Percentiles rank a stretch among this genome's conserved stretches.
These are phyloP conservation scores for Drosophila navojoa DNA, from an alignment of 1,140 invertebrate genomes.

Conservation along the genomic window DNA sequence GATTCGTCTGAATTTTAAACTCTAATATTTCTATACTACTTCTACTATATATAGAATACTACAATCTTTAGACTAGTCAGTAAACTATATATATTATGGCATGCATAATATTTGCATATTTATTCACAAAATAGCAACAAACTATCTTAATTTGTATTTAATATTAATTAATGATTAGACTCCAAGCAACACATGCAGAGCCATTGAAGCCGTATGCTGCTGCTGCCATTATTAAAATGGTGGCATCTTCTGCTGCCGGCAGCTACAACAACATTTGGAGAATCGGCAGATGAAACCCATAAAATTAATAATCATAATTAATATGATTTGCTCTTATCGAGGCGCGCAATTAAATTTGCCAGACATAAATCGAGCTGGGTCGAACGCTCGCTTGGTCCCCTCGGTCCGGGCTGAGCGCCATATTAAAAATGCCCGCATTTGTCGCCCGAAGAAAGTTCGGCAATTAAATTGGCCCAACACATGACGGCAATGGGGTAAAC, in stretches of 20 bases:
- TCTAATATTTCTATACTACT: too few species aligned
- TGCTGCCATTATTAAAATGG: neutral
- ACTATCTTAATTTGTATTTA: too few species aligned
- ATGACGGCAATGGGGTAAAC: constrained; percentile 56
- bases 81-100: too few species aligned
- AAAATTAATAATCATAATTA: constrained; percentile 68
- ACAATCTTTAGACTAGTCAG: too few species aligned
- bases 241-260: constrained; percentile 11
- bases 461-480: constrained; percentile 71
- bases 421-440: constrained; percentile 63
- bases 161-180: too few species aligned
- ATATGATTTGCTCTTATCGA: constrained; percentile 74
- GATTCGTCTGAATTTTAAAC: too few species aligned
- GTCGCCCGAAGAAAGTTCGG: constrained; percentile 55
- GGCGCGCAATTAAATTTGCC: constrained; percentile 67
- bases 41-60: too few species aligned
- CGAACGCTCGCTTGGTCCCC: neutral
- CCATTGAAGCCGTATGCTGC: too few species aligned
- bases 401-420: constrained; percentile 4
- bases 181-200: too few species aligned
- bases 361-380: constrained; percentile 58
- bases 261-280: constrained; percentile 2
- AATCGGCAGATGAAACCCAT: constrained; percentile 64
- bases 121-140: too few species aligned
- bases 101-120: too few species aligned